Conservation (phyloP, 2,113 vertebrate species). For the Nycticryphes semicollaris region DNA sequence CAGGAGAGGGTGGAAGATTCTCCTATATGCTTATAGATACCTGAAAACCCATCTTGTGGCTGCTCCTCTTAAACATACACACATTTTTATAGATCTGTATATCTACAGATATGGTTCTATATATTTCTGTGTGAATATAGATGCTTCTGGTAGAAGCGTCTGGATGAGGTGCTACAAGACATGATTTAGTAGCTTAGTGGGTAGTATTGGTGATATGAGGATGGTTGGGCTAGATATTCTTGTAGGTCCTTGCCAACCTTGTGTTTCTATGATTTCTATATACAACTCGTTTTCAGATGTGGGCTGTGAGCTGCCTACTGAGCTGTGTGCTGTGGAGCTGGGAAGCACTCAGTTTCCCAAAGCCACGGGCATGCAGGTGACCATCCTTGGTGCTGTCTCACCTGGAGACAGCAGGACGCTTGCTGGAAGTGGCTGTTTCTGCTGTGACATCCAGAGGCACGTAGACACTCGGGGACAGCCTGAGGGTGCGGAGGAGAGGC, state of each 20-base stretch:
- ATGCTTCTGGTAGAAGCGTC: too few relatives aligned
- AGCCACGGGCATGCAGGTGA: background rate
- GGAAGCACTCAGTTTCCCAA: background rate
- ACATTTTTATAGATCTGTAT: too few relatives aligned
- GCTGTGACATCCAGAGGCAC: background rate
- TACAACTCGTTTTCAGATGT: background rate
- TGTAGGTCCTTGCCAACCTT: too few relatives aligned
- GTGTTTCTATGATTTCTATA: too few relatives aligned
- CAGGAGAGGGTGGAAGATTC: background rate
- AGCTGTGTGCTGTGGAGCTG: background rate
- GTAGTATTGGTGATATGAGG: too few relatives aligned
- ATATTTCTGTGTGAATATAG: background rate
- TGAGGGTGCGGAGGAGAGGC: background rate
- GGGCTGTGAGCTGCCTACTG: background rate
- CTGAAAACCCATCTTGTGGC: background rate
- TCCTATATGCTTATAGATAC: background rate
- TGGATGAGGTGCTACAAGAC: too few relatives aligned
- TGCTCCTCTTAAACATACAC: background rate
- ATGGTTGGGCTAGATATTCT: too few relatives aligned
- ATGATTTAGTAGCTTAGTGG: too few relatives aligned
- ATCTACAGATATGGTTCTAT: too few relatives aligned
- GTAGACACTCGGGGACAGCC: fast-evolving
- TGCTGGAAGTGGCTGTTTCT: background rate
- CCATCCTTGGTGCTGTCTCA: background rate
- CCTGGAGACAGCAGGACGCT: background rate